Evolutionary conservation across 2,888 invertebrate species (phyloP).

Genomic region (Bembecia ichneumoniformis): DNA sequence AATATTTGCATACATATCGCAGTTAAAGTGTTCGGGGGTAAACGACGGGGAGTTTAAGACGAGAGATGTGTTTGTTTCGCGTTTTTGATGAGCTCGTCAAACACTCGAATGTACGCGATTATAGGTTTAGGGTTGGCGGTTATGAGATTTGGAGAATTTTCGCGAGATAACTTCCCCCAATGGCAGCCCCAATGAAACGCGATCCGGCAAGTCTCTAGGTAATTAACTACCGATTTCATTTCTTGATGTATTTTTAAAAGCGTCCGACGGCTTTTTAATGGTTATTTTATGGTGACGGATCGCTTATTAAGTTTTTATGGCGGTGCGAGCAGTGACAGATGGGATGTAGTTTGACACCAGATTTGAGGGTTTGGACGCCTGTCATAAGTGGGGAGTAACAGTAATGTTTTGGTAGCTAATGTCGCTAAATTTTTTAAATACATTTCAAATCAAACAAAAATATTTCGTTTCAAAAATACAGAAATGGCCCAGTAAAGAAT

Average conservation of each 20-base stretch:
- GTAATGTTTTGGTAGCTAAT: not conserved
- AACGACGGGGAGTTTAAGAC: slow-evolving; percentile 23
- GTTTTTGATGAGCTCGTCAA: slow-evolving; percentile 21
- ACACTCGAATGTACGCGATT: slow-evolving; percentile 5
- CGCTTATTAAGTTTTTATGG: slow-evolving; percentile 71
- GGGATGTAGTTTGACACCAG: slow-evolving; percentile 69
- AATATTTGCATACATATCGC: slow-evolving; percentile 68
- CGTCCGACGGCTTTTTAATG: slow-evolving; percentile 70
- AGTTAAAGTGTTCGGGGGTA: slow-evolving; percentile 36
- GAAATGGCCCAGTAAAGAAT: no score
- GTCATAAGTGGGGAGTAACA: not conserved
- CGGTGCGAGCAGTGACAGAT: slow-evolving; percentile 57
- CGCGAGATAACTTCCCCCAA: slow-evolving; percentile 17
- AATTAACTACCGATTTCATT: slow-evolving; percentile 71
- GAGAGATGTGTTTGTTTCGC: slow-evolving; percentile 14
- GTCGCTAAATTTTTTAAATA: not conserved
- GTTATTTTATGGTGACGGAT: slow-evolving; percentile 72
- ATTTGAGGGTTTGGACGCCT: slow-evolving; percentile 36
- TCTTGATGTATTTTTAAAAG: slow-evolving; percentile 72
- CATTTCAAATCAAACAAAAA: not conserved
- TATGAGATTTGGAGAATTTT: slow-evolving; percentile 6
- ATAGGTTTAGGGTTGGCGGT: slow-evolving; percentile 4
- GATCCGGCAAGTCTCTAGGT: slow-evolving; percentile 66
- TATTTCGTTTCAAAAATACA: no score
- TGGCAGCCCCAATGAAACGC: slow-evolving; percentile 43